Conservation (phyloP, 2,113 vertebrate species). For the Spheniscus mendiculus region DNA sequence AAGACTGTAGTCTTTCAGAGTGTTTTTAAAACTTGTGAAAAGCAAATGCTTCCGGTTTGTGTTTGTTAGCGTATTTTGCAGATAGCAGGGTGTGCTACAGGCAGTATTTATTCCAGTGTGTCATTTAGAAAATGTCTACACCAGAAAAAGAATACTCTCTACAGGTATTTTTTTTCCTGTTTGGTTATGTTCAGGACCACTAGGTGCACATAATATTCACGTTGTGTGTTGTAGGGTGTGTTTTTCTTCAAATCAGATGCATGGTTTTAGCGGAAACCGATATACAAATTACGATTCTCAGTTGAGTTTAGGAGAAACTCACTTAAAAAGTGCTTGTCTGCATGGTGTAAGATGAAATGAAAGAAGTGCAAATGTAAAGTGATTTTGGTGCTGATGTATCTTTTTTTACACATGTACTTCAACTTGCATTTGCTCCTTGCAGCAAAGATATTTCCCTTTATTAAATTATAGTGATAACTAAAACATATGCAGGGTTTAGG, state of each 20-base stretch:
- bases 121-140: slow-evolving; percentile 37
- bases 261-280: neutral
- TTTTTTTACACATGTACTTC: fast-evolving
- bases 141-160: neutral
- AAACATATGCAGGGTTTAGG: neutral
- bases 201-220: neutral
- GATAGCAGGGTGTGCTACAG: neutral
- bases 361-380: neutral
- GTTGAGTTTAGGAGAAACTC: neutral
- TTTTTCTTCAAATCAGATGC: neutral
- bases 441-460: neutral
- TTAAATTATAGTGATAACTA: neutral
- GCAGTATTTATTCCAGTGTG: neutral
- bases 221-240: neutral
- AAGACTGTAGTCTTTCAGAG: neutral
- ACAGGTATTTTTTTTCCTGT: neutral
- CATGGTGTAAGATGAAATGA: neutral
- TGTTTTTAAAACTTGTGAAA: neutral
- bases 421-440: neutral
- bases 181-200: neutral
- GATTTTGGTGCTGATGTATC: neutral
- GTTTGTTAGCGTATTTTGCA: neutral
- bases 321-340: neutral
- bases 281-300: neutral
- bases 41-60: neutral